Evolutionary conservation across 2,113 vertebrate genomes (phyloP), one percentile per base, ranked within the genome.

Genomic region (Otis tarda): DNA sequence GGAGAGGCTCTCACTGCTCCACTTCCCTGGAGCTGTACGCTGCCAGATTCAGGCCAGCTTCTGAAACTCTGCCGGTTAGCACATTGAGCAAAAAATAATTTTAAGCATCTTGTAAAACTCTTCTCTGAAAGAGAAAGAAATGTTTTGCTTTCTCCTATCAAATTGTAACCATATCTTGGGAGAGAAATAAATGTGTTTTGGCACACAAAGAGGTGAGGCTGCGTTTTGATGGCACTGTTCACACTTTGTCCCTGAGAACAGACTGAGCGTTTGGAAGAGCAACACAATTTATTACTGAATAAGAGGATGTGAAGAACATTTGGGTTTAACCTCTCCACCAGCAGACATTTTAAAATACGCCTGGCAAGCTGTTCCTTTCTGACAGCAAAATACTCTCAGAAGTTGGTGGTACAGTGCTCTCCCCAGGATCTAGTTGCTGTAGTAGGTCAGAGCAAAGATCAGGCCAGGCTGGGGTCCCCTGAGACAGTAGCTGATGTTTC

Each of bases 11-110:
- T 47, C 22, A 5, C 82, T 22, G 69, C 65, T 82, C 56, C 22
- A 1, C 56, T 47, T 30, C 35, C 4, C 0, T 2, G 50, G 45
- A 24, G 30, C 7, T 74, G 30, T 22, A 10, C 0, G 1, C 81
- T 65, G 80, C 60, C 80, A 53, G 65, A 41, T 33, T 53, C 16
- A 7, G 43, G 59, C 33, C 39, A 53, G 21, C 64, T 49, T 27
- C 78, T n/a, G 63, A 60, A 74, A 10, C 23, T 28, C 57, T 60
- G 55, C 55, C 1, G 9, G 30, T 30, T 19, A 41, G 27, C 77
- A 74, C 24, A 4, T 4, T 1, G 41, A 73, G 81, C 50, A 23
- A 71, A 55, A 79, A 63, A 41, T 35, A 17, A 31, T 83, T 64
- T 3, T 37, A 65, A 69, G 84, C 69, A 59, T 77, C 71, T 89